Conservation (phyloP, 1,140 invertebrate species). For the Psilanteris sp. region DNA sequence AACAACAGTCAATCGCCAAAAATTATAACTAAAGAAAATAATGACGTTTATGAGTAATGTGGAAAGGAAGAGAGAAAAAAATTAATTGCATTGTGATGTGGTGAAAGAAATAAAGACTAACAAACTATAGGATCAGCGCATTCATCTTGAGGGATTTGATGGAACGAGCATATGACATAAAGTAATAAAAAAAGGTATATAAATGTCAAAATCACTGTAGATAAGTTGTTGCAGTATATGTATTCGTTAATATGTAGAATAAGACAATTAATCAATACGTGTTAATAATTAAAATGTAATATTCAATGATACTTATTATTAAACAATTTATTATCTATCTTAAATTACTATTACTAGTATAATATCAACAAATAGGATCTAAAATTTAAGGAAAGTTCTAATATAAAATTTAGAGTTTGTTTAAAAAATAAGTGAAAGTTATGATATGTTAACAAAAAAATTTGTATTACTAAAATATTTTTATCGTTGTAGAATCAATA, state of each 20-base stretch:
- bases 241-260: conserved; percentile 3
- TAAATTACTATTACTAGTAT: too few species aligned
- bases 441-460: too few species aligned
- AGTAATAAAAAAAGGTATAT: conserved; percentile 51
- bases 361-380: too few species aligned
- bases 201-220: conserved; percentile 12
- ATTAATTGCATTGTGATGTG: conserved; percentile 3
- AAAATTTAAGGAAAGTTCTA: too few species aligned
- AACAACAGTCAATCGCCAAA: conserved; percentile 11
- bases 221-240: conserved; percentile 13
- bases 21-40: conserved; percentile 20
- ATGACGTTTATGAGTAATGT: conserved; percentile 16
- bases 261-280: background rate
- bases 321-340: too few species aligned
- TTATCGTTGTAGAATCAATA: too few species aligned
- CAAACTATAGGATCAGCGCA: conserved; percentile 15
- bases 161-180: conserved; percentile 21
- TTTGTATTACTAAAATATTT: too few species aligned
- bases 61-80: conserved; percentile 1
- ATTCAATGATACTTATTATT: too few species aligned
- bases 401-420: too few species aligned
- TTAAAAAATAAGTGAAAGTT: too few species aligned
- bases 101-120: conserved; percentile 6
- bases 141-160: conserved; percentile 1
- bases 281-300: too few species aligned